Evolutionary conservation across 2,797 vertebrate genomes (phyloP).

Genomic region (Staurois parvus): DNA sequence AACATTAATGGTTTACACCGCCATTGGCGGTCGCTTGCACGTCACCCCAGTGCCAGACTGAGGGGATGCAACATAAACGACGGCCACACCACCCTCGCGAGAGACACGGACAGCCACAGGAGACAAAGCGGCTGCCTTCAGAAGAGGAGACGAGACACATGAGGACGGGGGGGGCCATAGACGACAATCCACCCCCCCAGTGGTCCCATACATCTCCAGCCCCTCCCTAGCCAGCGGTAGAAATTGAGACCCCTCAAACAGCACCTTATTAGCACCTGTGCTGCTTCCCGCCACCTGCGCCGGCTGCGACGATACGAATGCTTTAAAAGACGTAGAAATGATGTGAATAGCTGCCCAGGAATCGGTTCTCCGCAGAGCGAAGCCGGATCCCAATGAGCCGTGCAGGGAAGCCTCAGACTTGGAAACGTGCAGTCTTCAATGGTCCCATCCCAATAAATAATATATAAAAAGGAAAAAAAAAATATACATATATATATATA

Average conservation of each 20-base stretch:
- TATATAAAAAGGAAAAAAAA: slow-evolving; percentile 35
- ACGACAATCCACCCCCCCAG: neutral
- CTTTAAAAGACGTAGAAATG: neutral
- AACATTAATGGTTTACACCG: too few relatives aligned
- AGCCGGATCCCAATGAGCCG: neutral
- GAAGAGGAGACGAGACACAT: neutral
- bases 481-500: slow-evolving; percentile 31
- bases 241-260: neutral
- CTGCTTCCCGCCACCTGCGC: neutral
- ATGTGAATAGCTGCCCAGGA: slow-evolving; percentile 9
- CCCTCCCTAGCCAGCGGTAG: neutral
- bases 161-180: too few relatives aligned
- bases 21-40: too few relatives aligned
- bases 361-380: neutral
- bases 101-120: neutral
- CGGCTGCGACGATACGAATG: neutral
- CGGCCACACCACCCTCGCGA: neutral
- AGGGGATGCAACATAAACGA: neutral
- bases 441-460: slow-evolving; percentile 53
- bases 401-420: slow-evolving; percentile 41
- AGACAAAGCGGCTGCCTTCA: neutral
- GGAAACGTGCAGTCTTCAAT: slow-evolving; percentile 25
- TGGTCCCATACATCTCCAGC: too few relatives aligned
- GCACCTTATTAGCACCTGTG: slow-evolving; percentile 50
- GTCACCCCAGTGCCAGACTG: neutral